Conservation (phyloP, 2,888 invertebrate genomes). For the Keiferia lycopersicella region DNA sequence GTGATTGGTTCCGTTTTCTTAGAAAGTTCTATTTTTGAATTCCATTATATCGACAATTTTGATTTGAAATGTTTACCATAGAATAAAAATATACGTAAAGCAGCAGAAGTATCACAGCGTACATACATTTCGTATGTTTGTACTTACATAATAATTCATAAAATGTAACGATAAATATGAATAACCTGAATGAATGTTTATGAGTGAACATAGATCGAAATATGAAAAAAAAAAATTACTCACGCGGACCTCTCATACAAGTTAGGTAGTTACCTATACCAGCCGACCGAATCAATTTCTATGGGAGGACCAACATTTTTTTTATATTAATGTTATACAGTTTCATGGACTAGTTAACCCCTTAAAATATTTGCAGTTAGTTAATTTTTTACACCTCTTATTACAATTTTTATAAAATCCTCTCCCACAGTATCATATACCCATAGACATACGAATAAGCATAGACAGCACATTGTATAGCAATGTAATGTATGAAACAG, state of each 20-base stretch:
- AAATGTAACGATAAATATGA: no score
- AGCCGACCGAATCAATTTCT: no score
- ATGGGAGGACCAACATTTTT: no score
- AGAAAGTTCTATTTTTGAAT: constrained; percentile 18
- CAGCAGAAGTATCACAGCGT: background rate
- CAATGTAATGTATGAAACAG: constrained; percentile 3
- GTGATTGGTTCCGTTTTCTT: constrained; percentile 14
- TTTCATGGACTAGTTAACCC: background rate
- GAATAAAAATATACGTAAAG: background rate
- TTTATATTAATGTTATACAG: no score
- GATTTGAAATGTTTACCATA: background rate
- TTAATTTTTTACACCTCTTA: background rate
- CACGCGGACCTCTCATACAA: no score
- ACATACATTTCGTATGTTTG: no score
- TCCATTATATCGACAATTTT: background rate
- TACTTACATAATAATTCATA: no score
- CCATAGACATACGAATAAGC: background rate
- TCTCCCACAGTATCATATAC: background rate
- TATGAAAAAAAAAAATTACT: no score
- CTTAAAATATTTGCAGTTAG: no score
- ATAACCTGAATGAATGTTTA: no score
- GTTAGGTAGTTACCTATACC: no score
- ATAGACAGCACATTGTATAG: constrained; percentile 10
- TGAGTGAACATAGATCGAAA: no score
- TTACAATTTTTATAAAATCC: background rate